phyloP scores from a whole-genome alignment of 2,113 vertebrate species.

The Monarcha castaneiventris region DNA sequence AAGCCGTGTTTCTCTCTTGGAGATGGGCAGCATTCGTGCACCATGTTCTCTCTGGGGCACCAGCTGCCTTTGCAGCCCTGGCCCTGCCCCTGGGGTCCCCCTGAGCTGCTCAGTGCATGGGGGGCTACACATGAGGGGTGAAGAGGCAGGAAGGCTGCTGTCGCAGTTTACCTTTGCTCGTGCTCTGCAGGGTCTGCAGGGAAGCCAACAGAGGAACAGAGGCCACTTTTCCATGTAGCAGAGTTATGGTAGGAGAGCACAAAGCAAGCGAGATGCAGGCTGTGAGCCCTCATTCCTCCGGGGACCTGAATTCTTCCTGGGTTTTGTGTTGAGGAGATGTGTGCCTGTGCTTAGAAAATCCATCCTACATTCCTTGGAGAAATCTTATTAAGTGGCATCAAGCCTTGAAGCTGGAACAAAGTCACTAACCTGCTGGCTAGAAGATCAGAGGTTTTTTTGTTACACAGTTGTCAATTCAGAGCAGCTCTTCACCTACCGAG shows the following conservation, averaged over 20 bases:
- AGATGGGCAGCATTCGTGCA: fast-evolving
- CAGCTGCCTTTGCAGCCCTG: background rate
- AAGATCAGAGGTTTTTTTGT: fast-evolving
- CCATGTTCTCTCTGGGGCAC: background rate
- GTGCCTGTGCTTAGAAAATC: background rate
- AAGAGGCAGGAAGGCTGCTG: background rate
- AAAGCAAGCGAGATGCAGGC: fast-evolving
- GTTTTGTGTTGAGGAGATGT: background rate
- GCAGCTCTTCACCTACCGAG: background rate
- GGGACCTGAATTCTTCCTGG: background rate
- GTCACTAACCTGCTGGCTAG: background rate
- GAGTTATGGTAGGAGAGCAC: background rate
- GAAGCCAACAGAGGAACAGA: background rate
- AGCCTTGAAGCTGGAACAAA: background rate
- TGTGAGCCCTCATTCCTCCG: fast-evolving
- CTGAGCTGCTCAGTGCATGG: fast-evolving
- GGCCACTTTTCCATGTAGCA: background rate
- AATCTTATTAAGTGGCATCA: background rate
- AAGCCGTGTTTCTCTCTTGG: background rate
- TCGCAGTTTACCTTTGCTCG: background rate
- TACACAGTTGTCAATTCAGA: background rate
- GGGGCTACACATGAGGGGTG: fast-evolving
- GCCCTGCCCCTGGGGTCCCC: background rate
- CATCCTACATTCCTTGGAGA: background rate
- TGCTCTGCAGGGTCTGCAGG: background rate